A percentile compares a stretch with the other conserved stretches of the same genome.
Evolutionary conservation across 2,113 vertebrate species (phyloP).

Genomic region (Dolichallabes microphthalmus): DNA sequence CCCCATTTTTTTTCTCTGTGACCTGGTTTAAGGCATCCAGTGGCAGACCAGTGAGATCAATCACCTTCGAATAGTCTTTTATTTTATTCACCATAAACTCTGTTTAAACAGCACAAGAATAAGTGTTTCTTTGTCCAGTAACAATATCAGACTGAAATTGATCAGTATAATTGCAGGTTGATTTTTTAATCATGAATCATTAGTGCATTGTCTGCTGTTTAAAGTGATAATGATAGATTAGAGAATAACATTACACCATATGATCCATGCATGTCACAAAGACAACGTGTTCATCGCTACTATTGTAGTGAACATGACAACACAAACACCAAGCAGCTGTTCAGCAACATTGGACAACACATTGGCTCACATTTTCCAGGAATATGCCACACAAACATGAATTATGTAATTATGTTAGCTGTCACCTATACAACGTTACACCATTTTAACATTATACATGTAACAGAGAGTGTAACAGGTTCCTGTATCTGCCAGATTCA

Average conservation of each 20-base stretch:
- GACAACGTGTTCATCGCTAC: not conserved
- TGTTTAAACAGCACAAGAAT: not conserved
- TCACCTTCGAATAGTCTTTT: not conserved
- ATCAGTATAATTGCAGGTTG: not conserved
- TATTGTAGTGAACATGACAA: not conserved
- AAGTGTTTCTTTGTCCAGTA: not conserved
- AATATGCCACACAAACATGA: not conserved
- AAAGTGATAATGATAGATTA: not conserved
- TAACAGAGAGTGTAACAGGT: not conserved
- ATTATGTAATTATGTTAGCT: not conserved
- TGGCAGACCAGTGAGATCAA: not conserved
- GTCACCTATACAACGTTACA: not conserved
- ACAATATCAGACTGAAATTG: not conserved
- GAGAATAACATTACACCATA: not conserved
- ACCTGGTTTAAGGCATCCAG: not conserved
- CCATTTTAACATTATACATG: not conserved
- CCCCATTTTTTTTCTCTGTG: not conserved
- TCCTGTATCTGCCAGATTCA: not conserved
- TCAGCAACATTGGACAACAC: not conserved
- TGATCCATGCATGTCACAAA: not conserved
- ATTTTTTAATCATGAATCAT: not conserved
- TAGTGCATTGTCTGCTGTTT: not conserved
- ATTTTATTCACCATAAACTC: not conserved
- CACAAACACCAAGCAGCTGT: not conserved
- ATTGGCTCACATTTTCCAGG: not conserved